These are phyloP conservation scores for Drosophila orena DNA, from an alignment of 1,140 invertebrate species.

Conservation along the genomic window DNA sequence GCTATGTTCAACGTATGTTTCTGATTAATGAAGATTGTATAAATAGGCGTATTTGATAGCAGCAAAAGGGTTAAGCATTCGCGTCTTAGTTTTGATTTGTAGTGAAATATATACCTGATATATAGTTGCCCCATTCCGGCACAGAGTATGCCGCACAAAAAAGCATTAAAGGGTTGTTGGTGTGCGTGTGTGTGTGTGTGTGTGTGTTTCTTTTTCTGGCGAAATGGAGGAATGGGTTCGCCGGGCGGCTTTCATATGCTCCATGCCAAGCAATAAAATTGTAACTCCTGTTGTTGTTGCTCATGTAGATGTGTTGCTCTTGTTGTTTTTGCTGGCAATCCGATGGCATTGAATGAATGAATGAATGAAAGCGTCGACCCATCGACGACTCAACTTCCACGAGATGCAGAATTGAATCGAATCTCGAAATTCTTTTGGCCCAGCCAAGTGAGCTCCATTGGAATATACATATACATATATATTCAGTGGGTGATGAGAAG, in stretches of 20 bases:
- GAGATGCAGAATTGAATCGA: constrained; percentile 74
- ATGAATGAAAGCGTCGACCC: constrained; percentile 74
- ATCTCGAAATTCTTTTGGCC: constrained; percentile 56
- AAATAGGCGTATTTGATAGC: too few relatives aligned
- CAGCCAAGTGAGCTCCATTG: constrained; percentile 60
- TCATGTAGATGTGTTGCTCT: constrained; percentile 8
- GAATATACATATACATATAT: constrained; percentile 9
- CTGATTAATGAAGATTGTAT: too few relatives aligned
- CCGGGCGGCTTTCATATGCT: constrained; percentile 74
- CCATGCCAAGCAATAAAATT: constrained; percentile 80
- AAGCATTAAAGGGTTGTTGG: constrained; percentile 46
- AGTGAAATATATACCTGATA: background rate
- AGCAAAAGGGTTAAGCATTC: too few relatives aligned
- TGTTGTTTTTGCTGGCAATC: constrained; percentile 10
- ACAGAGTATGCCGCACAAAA: constrained; percentile 27
- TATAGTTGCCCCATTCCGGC: background rate
- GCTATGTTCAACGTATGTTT: too few relatives aligned
- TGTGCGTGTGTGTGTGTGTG: constrained; percentile 36
- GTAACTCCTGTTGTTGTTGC: constrained; percentile 66
- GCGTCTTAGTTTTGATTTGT: too few relatives aligned
- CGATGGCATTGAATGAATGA: constrained; percentile 62
- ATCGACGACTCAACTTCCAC: constrained; percentile 64
- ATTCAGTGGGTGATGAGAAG: constrained; percentile 20
- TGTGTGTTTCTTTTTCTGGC: constrained; percentile 14
- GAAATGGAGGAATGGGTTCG: constrained; percentile 19